Evolutionary conservation across 2,888 invertebrate genomes (phyloP), one percentile per base, ranked within the genome.

Genomic region (Blastobasis adustella): DNA sequence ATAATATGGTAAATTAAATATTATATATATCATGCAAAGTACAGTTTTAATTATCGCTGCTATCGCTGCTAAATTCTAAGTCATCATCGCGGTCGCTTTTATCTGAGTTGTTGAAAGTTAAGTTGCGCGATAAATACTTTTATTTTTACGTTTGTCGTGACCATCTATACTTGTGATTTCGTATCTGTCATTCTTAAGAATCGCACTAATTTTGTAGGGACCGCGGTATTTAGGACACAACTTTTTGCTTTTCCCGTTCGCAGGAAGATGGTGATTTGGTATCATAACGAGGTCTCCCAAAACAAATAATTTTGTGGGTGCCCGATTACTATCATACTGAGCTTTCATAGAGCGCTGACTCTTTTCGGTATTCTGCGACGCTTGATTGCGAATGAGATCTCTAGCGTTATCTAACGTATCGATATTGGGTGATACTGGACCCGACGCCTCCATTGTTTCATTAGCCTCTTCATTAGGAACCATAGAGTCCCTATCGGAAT

Each of bases 181-280:
- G 10, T 42, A 42, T 42, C 42, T 42, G 9, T 42, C 42, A 5
- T 42, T 42, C 5, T 42, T 8, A 8, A 42, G 42, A 5, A 42
- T 10, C 7, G 42, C 42, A 9, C 7, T 7, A 42, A 42, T 9
- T 9, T 42, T 42, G 7, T n/a, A 8, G 9, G 42, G 8, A 42
- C 23, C 23, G 23, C 23, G 23, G 23, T 23, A 23, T 23, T 23
- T 23, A 23, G 23, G 23, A 23, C 23, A 3, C 9, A 59, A 48
- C 42, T 58, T 60, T 44, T 37, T 52, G 46, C 50, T 49, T 37
- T 57, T 51, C 1, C 58, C 57, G 0, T 54, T 43, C 41, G 45
- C 10, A 6, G n/a, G 38, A 23, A 9, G 6, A 40, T 9, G 42
- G 43, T 58, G 55, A 58, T 36, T 55, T 46, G 5, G 45, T 36